Evolutionary conservation across 1,140 invertebrate genomes (phyloP).

Genomic region (Penaeus chinensis): DNA sequence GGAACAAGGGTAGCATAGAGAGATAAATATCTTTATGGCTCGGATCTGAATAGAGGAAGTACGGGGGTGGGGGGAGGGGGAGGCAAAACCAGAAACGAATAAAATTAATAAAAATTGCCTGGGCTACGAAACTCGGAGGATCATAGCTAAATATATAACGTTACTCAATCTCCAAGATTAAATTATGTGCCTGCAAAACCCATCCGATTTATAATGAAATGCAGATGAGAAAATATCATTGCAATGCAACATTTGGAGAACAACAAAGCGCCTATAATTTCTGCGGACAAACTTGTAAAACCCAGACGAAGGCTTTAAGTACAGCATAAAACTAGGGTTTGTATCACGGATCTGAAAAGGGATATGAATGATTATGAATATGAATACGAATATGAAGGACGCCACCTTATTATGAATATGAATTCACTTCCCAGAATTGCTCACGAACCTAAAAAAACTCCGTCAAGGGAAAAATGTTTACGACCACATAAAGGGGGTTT

Average conservation of each 20-base stretch:
- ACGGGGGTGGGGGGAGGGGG: not conserved
- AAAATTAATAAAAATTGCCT: no score
- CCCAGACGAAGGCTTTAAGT: slow-evolving; percentile 38
- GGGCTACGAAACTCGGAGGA: no score
- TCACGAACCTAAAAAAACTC: slow-evolving; percentile 45
- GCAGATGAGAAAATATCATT: slow-evolving; percentile 53
- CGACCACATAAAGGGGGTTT: slow-evolving; percentile 57
- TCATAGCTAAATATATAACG: no score
- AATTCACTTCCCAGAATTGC: slow-evolving; percentile 55
- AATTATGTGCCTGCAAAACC: slow-evolving; percentile 31
- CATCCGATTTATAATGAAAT: slow-evolving; percentile 50
- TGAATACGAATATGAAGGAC: slow-evolving; percentile 35
- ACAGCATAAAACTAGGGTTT: slow-evolving; percentile 49
- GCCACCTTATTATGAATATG: slow-evolving; percentile 57
- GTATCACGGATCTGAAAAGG: slow-evolving; percentile 50
- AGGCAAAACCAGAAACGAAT: no score
- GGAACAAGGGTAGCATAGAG: slow-evolving; percentile 7
- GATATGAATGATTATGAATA: slow-evolving; percentile 54
- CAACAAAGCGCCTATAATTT: slow-evolving; percentile 48
- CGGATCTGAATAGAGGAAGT: slow-evolving; percentile 10
- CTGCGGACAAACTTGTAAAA: slow-evolving; percentile 41
- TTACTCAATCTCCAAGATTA: slow-evolving; percentile 16
- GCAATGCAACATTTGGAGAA: slow-evolving; percentile 47
- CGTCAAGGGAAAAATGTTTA: slow-evolving; percentile 59
- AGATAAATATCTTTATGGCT: slow-evolving; percentile 17